Evolutionary conservation across 2,113 vertebrate species (phyloP), one percentile per base, ranked within the genome.

Genomic region (Vireo altiloquus): DNA sequence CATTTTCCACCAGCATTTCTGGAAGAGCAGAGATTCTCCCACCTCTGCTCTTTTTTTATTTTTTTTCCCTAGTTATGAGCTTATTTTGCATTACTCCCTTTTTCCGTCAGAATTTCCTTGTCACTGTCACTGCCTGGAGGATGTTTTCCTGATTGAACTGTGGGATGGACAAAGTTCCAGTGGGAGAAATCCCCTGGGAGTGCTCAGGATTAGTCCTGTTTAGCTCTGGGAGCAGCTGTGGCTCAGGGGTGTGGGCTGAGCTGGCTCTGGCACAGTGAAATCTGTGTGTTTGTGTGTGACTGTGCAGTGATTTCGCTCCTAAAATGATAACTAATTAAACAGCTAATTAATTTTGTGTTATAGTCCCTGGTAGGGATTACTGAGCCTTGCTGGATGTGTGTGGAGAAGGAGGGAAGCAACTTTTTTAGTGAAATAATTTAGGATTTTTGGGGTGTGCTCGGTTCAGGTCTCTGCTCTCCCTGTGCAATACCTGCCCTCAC

Each of bases 61-160:
- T 27, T 30, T 17, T 3, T n/a, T 17, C 18, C 13, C 22, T 56
- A 33, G 20, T 70, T 33, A 28, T 49, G 59, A 23, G 16, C 24
- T 54, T 40, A 37, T 24, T 76, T 78, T 53, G 52, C 61, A 19
- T 33, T 33, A 30, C 56, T 68, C 75, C 37, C 37, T 39, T 63
- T 52, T 83, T n/a, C n/a, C n/a, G 52, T 6, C 10, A 76, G 53
- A 33, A 57, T 90, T 66, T 20, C 56, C 74, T 54, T 40, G 20
- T 27, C 56, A 2, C 27, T 47, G 22, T 11, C 65, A 10, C 18
- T 56, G 47, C 47, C 52, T 27, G 30, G 22, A 39, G 39, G 21
- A 40, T 0, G 0, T 53, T 60, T 60, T 37, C 40, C 27, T 74
- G 44, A 1, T 21, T 14, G 47, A 40, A 3, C 47, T 68, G n/a